Conservation (phyloP, 2,888 invertebrate genomes). For the Brachylomia viminalis region DNA sequence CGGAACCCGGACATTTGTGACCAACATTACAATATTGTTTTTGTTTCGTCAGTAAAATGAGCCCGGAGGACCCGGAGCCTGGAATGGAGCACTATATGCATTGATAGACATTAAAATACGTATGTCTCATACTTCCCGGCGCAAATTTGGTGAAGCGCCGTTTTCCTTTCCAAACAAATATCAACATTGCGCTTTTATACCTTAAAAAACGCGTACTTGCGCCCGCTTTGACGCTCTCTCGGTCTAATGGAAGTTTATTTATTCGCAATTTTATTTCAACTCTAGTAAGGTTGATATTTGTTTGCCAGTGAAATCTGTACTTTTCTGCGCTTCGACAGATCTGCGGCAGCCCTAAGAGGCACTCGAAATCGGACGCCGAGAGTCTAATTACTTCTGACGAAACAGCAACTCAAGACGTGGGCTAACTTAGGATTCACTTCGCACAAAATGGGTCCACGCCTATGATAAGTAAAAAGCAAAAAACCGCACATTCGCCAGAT, state of each 20-base stretch:
- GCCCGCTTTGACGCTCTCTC: neutral
- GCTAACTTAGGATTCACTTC: no score
- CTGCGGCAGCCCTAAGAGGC: neutral
- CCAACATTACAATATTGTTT: neutral
- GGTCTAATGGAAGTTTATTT: neutral
- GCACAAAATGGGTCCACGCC: no score
- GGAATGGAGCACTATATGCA: neutral
- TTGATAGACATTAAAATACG: neutral
- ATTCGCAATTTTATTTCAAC: neutral
- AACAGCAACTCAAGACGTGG: no score
- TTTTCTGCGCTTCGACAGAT: no score
- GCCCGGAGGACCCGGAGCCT: neutral
- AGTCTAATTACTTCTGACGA: no score
- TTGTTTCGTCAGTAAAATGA: neutral
- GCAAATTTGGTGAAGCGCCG: neutral
- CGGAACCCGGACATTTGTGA: neutral
- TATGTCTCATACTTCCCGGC: neutral
- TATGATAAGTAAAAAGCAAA: neutral
- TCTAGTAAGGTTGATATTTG: rapidly evolving
- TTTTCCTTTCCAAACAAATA: neutral
- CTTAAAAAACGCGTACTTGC: neutral
- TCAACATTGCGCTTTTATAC: neutral
- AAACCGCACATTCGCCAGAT: neutral
- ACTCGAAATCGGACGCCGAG: neutral
- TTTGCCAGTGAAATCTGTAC: neutral